Percentiles rank a stretch among this genome's conserved stretches.
These are phyloP conservation scores for Mylabris phalerata DNA, from an alignment of 1,140 invertebrate species.

Conservation along the genomic window DNA sequence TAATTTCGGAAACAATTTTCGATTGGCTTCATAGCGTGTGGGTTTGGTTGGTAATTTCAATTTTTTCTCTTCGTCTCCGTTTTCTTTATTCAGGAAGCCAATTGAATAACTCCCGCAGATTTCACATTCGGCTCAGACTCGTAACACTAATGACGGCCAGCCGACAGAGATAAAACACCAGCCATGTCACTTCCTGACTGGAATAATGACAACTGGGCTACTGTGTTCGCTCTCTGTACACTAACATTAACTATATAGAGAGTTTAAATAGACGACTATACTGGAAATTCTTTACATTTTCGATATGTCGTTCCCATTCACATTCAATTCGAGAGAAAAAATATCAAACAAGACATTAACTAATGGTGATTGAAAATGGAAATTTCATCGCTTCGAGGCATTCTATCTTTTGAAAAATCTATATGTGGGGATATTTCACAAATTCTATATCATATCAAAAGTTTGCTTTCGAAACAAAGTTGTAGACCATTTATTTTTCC, in stretches of 20 bases:
- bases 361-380: neutral
- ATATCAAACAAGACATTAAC: neutral
- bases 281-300: slow-evolving; percentile 8
- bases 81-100: slow-evolving; percentile 8
- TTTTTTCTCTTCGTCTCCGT: too few relatives aligned
- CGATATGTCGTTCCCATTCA: neutral
- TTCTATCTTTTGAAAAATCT: slow-evolving; percentile 5
- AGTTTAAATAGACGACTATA: slow-evolving; percentile 2
- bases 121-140: slow-evolving; percentile 20
- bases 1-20: too few relatives aligned
- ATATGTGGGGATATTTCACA: slow-evolving; percentile 6
- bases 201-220: slow-evolving; percentile 22
- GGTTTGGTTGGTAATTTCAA: too few relatives aligned
- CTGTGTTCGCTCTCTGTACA: neutral
- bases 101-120: slow-evolving; percentile 22
- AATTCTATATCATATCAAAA: slow-evolving; percentile 8
- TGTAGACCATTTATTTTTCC: too few relatives aligned
- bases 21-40: too few relatives aligned
- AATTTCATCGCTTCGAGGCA: slow-evolving; percentile 1
- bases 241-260: neutral
- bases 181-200: slow-evolving; percentile 31
- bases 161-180: slow-evolving; percentile 29
- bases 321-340: neutral
- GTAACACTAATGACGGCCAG: slow-evolving; percentile 17
- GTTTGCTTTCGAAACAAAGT: neutral